Evolutionary conservation across 2,888 invertebrate species (phyloP), one percentile per base, ranked within the genome.

Genomic region (Sthenelais limicola): DNA sequence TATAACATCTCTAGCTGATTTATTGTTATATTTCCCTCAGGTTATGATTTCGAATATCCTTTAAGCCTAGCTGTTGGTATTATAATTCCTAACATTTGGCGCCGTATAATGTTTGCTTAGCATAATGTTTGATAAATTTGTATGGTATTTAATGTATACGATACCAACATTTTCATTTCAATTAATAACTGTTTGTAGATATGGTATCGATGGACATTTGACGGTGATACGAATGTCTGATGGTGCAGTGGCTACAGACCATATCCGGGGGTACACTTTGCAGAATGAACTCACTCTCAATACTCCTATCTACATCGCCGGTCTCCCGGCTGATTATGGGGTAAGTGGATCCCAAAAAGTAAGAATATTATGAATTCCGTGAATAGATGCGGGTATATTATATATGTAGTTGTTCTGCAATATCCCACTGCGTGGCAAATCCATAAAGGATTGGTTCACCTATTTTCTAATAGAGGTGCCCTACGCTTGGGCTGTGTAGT

Each of bases 221-320:
- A 76, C 78, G 1, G 80, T 82, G 43, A 79, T 72, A 1, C 35
- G 72, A 52, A 24, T 80, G 73, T 72, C 73, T 0, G 81, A 80
- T n/a, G 81, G 81, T 12, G 80, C 78, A 18, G 18, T 47, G 30
- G 77, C 79, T 0, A 68, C 71, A 3, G n/a, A 28, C 0, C 38
- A 73, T 21, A 12, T n/a, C 0, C 24, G 35, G 7, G 69, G 74
- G 12, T 15, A 32, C 3, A 33, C 51, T 47, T 48, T 33, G 18
- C 18, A n/a, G 7, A 26, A 35, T 3, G 54, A 43, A 9, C 18
- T 81, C 49, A n/a, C 49, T 0, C 71, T 80, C 38, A 76, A 74
- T 68, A 73, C 74, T 3, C 73, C 73, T 0, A 35, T 81, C 21
- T 78, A 76, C 66, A 52, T 81, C 15, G 81, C 76, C 3, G 78